Conservation (phyloP, 2,113 vertebrate genomes). For the Austrofundulus limnaeus region DNA sequence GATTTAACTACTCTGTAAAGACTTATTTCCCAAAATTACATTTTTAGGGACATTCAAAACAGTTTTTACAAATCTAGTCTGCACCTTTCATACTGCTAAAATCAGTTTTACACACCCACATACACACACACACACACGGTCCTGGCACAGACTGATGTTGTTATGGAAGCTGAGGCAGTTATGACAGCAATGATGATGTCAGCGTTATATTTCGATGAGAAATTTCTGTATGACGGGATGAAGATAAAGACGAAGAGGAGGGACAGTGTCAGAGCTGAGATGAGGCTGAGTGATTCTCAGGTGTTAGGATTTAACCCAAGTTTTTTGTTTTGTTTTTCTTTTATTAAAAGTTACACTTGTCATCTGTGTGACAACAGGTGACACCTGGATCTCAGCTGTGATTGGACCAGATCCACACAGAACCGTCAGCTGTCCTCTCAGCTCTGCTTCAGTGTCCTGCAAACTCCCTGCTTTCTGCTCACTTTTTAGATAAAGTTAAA, state of each 20-base stretch:
- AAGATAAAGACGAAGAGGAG: background rate
- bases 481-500: too few relatives aligned
- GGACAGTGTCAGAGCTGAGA: constrained; percentile 15
- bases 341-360: too few relatives aligned
- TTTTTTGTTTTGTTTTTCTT: too few relatives aligned
- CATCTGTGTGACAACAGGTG: too few relatives aligned
- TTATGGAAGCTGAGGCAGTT: constrained; percentile 50
- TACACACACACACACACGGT: constrained; percentile 4
- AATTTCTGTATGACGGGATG: constrained; percentile 13
- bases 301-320: background rate
- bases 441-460: constrained; percentile 42
- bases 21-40: too few relatives aligned
- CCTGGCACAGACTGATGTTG: background rate
- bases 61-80: too few relatives aligned
- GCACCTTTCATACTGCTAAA: too few relatives aligned
- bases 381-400: too few relatives aligned
- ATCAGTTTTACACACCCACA: too few relatives aligned
- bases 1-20: too few relatives aligned
- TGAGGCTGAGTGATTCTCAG: constrained; percentile 14
- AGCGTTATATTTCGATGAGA: constrained; percentile 24
- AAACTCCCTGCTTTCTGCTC: constrained; percentile 6
- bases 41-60: too few relatives aligned
- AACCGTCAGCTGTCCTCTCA: constrained; percentile 30
- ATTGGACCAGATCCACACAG: background rate
- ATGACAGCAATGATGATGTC: constrained; percentile 50